Base-by-base conservation (phyloP, 2,888 invertebrate species). In the Lasioglossum lativentre region DNA sequence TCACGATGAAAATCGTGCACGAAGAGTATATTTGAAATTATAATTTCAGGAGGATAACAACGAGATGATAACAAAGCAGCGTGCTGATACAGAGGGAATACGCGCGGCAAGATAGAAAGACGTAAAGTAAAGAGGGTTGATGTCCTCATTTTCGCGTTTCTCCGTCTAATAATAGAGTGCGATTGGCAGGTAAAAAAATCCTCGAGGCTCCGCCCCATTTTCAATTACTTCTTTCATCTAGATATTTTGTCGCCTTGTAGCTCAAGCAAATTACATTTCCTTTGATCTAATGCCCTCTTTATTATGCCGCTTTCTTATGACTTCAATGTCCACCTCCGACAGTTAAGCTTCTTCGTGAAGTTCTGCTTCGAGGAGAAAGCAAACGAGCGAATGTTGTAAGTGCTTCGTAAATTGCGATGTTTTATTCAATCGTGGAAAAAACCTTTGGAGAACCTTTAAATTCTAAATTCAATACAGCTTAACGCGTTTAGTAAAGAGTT, bases 241-340 rank as follows among this genome's bases (percentile, higher is more conserved):
- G 40, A 70, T n/a, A 40, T 38, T 70, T n/a, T 5, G 70, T 40
- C 40, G 23, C 70, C 68, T n/a, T 70, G n/a, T 70, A 70, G 70
- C 40, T 70, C 23, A 23, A 23, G 70, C n/a, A 70, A 40, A 70
- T 70, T 70, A 38, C 40, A 70, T 70, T 40, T 70, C 38, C 38
- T 70, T 70, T 70, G 70, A 40, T 38, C 70, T 40, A 23, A 40
- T 40, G n/a, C 23, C n/a, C n/a, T 23, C n/a, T 40, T 70, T 70
- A 40, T 70, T 40, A 40, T 40, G 38, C 68, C 38, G 70, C 38
- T 70, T 70, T 70, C 40, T 70, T 70, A 70, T 2, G 70, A 40
- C 40, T 70, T 70, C 70, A n/a, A 12, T 40, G n/a, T 23, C n/a
- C 38, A 40, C 66, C 34, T 38, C 66, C 38, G 23, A 68, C 66